Percentiles rank a stretch among this genome's conserved stretches.
phyloP scores from a whole-genome alignment of 2,113 vertebrate genomes.

The Falco punctatus region DNA sequence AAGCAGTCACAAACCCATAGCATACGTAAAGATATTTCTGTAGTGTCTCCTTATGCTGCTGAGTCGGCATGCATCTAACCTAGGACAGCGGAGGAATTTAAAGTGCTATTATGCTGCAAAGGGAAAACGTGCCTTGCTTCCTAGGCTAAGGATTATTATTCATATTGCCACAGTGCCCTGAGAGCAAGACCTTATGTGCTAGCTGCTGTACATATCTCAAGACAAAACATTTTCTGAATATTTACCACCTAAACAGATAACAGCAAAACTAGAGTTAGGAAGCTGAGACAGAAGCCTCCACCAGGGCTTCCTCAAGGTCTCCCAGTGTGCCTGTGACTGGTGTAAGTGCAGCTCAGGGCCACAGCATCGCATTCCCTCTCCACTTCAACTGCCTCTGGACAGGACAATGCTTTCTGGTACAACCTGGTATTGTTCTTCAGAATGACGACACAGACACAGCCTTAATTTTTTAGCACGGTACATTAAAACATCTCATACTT shows the following conservation, averaged over 20 bases:
- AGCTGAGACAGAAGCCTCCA: neutral
- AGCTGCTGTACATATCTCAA: neutral
- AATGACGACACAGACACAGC: neutral
- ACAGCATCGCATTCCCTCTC: neutral
- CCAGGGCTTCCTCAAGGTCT: neutral
- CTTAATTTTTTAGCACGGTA: neutral
- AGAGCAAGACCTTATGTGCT: neutral
- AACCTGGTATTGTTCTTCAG: neutral
- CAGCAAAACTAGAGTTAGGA: neutral
- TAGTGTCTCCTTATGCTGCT: neutral
- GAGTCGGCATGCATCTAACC: neutral
- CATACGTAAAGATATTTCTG: neutral
- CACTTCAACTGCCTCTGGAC: neutral
- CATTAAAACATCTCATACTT: neutral
- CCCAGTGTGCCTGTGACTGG: neutral
- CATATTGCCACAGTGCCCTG: neutral
- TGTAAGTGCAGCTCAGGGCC: neutral
- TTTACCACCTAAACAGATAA: neutral
- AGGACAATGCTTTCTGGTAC: neutral
- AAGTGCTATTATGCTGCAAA: neutral
- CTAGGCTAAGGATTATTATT: neutral
- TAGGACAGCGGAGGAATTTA: constrained; percentile 33
- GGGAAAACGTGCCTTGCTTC: neutral
- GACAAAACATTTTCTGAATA: neutral
- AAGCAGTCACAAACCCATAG: neutral